Conservation (phyloP, 2,113 vertebrate species). For the Pachypanchax playfairii region DNA sequence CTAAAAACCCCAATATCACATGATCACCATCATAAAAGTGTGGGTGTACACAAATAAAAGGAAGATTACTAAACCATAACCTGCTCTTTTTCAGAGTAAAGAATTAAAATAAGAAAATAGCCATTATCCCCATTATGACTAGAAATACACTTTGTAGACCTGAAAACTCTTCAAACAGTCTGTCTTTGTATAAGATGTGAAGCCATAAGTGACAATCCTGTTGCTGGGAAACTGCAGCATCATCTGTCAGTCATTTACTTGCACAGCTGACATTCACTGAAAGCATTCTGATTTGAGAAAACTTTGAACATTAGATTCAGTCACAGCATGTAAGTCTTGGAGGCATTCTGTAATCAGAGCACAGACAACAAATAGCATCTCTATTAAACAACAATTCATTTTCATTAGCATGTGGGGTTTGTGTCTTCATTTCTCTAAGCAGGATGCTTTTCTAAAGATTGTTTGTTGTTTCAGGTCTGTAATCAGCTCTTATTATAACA, state of each 20-base stretch:
- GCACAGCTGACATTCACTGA: background rate
- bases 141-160: background rate
- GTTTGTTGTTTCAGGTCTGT: background rate
- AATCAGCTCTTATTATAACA: background rate
- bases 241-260: conserved; percentile 37
- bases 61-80: background rate
- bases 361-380: background rate
- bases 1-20: too few relatives aligned
- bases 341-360: background rate
- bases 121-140: background rate
- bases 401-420: background rate
- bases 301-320: background rate
- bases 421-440: background rate
- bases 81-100: background rate
- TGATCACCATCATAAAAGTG: too few relatives aligned
- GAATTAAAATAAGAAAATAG: background rate
- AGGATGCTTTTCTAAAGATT: background rate
- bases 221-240: conserved; percentile 49
- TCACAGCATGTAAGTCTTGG: background rate
- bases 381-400: background rate
- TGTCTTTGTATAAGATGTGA: conserved; percentile 1
- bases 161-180: conserved; percentile 4
- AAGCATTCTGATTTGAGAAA: background rate
- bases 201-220: conserved; percentile 15
- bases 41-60: background rate